phyloP scores from a whole-genome alignment of 2,113 vertebrate genomes.

The Paedocypris sp. region DNA sequence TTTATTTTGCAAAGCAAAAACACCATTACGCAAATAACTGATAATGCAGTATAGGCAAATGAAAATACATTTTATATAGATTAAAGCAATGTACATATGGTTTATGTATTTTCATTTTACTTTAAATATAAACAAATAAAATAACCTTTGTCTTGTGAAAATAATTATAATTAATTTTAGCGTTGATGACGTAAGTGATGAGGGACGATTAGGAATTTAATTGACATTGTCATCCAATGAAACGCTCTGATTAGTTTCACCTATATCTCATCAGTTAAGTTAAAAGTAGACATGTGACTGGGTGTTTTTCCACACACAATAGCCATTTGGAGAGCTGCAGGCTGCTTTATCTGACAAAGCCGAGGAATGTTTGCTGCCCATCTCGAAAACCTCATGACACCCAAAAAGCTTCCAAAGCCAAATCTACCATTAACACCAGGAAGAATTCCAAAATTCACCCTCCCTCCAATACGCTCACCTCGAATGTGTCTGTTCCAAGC shows the following conservation, averaged over 20 bases:
- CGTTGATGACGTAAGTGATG: no score
- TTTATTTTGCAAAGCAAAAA: no score
- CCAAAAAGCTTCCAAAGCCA: slow-evolving; percentile 20
- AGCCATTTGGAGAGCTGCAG: no score
- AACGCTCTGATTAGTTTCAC: neutral
- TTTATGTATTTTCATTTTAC: no score
- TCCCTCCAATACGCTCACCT: slow-evolving; percentile 35
- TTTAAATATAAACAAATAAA: no score
- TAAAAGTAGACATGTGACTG: slow-evolving; percentile 1
- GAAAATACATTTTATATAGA: no score
- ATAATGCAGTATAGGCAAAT: no score
- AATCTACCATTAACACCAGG: slow-evolving; percentile 50
- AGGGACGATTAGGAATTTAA: neutral
- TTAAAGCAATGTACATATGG: no score
- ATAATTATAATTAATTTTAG: no score
- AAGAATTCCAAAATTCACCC: slow-evolving; percentile 42
- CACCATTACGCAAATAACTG: no score
- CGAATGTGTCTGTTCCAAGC: neutral
- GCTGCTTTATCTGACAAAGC: neutral
- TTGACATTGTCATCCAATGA: neutral
- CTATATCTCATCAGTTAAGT: slow-evolving; percentile 11
- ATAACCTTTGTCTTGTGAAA: no score
- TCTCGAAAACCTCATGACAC: neutral
- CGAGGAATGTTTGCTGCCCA: slow-evolving; percentile 3
- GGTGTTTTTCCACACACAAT: no score